Base-by-base conservation (phyloP, 2,113 vertebrate genomes). In the Lepisosteus oculatus region DNA sequence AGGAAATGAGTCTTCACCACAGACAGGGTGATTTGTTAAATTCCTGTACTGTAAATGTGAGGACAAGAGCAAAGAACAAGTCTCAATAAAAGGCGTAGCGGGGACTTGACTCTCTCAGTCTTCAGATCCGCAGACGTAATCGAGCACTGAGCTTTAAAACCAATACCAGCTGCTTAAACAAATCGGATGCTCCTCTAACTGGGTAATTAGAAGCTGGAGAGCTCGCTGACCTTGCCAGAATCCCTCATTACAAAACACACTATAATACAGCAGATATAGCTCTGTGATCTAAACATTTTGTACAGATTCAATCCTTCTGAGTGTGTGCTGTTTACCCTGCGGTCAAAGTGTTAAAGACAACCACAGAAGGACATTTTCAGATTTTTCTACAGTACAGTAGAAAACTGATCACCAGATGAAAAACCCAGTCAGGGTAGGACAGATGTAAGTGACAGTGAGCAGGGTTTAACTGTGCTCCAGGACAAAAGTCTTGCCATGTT, bases 191-290 rank as follows among this genome's bases (percentile, higher is more conserved):
- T 59, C 41, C 41, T 47, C 17, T 5, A 7, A n/a, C 67, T 57
- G 54, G 77, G 73, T 88, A 84, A 88, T 89, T 87, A 88, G 84
- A 86, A 86, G 82, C 75, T 87, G 87, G 84, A 88, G 86, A 85
- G 85, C 86, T 84, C 82, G 87, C 69, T 88, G 84, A 87, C 86
- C 86, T 87, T 87, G 87, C 86, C 85, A 88, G 82, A 80, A 81
- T 73, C 77, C 69, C 55, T 55, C 2, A 59, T 43, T 41, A 68
- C 64, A 65, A 42, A 72, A 69, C 71, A 61, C 75, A 63, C 14
- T 78, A 76, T 61, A 76, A 72, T 75, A 59, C 69, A 61, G 59
- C 17, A 76, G 72, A 55, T 77, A 77, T 73, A 29, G 29, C 69
- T 78, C 67, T 72, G 17, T 43, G 67, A 45, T 17, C 56, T 15